Conservation (phyloP, 2,888 invertebrate genomes). For the Ischnus inquisitorius region DNA sequence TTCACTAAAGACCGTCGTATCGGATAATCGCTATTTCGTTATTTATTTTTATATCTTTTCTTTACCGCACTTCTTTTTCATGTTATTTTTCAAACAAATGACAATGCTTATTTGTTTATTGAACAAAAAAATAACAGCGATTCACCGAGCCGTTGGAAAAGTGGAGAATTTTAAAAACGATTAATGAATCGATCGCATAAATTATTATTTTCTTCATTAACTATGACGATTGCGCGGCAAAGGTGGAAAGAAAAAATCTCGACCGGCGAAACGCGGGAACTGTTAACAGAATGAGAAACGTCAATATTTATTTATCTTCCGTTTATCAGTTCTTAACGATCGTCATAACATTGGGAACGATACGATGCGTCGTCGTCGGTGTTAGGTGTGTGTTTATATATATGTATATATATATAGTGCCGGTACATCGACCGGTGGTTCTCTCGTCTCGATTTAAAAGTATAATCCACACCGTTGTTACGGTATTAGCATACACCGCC, state of each 20-base stretch:
- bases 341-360: not conserved
- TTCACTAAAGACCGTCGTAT: no score
- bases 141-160: no score
- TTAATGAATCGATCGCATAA: no score
- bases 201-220: no score
- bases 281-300: not conserved
- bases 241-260: not conserved
- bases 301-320: not conserved
- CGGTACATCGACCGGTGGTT: constrained; percentile 63
- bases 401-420: constrained; percentile 2
- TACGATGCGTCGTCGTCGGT: not conserved
- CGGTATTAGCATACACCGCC: constrained; percentile 78
- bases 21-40: no score
- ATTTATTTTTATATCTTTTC: no score
- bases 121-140: no score
- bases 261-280: not conserved
- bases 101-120: no score
- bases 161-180: no score
- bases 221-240: no score
- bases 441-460: constrained; percentile 78
- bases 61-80: no score
- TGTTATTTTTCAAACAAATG: no score
- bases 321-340: not conserved
- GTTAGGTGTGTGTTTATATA: not conserved
- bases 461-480: constrained; percentile 76